Evolutionary conservation across 1,140 invertebrate genomes (phyloP), one percentile per base, ranked within the genome.

Genomic region (Brachionus plicatilis): DNA sequence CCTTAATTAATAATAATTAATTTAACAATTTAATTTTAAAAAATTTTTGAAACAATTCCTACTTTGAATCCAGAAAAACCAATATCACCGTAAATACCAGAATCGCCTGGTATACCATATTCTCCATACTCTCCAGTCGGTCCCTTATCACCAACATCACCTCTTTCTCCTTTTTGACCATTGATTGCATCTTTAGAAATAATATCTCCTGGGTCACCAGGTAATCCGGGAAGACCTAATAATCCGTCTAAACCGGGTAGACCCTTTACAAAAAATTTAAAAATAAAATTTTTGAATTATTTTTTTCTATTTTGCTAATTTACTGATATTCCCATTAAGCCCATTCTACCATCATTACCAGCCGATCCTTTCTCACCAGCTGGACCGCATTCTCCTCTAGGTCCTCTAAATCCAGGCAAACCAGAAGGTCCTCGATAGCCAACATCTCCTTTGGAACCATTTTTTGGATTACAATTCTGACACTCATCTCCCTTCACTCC

Each of bases 41-140:
- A 2, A 45, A 33, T n/a, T 56, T 33, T 43, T 41, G 1, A 27
- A 8, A 24, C 17, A 50, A 14, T 78, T 47, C 33, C 65, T 65
- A 82, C 79, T 82, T 82, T 82, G 11, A 20, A 82, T n/a, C 79
- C 79, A 12, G 79, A 37, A 27, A 82, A 24, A 41, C 79, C 79
- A 41, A 82, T 43, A 60, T 82, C 53, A n/a, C 82, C 82, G 8
- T 68, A 84, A 37, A 11, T n/a, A 70, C 82, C 82, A 11, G 60
- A 60, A 17, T 47, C 60, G 1, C 82, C 82, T 7, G 82, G 60
- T 14, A 12, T 17, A 37, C 82, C 82, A 70, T 43, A 68, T 29
- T 84, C 33, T 11, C 82, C 82, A 20, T 53, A 84, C 27, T 84
- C 82, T 27, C 82, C 82, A 50, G 1, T 14, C 1, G 27, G 60